These are phyloP conservation scores for Zosterops lateralis DNA, from an alignment of 2,113 vertebrate species.

Conservation along the genomic window DNA sequence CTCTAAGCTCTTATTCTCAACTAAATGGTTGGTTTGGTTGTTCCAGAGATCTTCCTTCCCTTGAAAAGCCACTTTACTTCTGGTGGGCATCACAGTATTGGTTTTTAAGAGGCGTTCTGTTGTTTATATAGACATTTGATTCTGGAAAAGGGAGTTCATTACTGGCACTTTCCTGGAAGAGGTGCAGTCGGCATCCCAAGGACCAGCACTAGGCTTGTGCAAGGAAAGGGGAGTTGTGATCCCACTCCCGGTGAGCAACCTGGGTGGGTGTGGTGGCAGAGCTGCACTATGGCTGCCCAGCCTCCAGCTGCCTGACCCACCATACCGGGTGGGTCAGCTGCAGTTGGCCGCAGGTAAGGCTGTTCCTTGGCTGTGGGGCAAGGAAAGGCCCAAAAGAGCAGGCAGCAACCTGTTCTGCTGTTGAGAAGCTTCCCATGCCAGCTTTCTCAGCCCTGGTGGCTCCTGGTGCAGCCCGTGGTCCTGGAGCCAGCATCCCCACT, in stretches of 20 bases:
- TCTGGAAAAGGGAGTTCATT: not conserved
- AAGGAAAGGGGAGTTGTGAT: rapidly evolving
- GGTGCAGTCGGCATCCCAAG: rapidly evolving
- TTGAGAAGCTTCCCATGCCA: rapidly evolving
- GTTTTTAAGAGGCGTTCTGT: not conserved
- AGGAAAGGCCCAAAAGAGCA: not conserved
- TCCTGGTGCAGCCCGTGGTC: rapidly evolving
- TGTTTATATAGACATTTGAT: not conserved
- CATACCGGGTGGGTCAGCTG: rapidly evolving
- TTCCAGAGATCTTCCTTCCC: not conserved
- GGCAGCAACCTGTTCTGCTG: not conserved
- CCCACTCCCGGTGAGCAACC: rapidly evolving
- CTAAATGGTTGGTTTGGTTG: not conserved
- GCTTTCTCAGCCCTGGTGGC: not conserved
- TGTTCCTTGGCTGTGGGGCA: rapidly evolving
- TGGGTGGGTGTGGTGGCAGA: not conserved
- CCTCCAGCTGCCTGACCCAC: rapidly evolving
- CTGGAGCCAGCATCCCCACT: rapidly evolving
- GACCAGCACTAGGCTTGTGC: too few species aligned
- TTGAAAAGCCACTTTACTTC: not conserved
- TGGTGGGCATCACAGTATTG: not conserved
- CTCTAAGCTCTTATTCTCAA: not conserved
- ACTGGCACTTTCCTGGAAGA: not conserved
- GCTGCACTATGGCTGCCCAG: rapidly evolving
- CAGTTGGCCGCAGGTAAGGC: not conserved